These are phyloP conservation scores for Echiichthys vipera DNA, from an alignment of 2,797 vertebrate species.

Conservation along the genomic window DNA sequence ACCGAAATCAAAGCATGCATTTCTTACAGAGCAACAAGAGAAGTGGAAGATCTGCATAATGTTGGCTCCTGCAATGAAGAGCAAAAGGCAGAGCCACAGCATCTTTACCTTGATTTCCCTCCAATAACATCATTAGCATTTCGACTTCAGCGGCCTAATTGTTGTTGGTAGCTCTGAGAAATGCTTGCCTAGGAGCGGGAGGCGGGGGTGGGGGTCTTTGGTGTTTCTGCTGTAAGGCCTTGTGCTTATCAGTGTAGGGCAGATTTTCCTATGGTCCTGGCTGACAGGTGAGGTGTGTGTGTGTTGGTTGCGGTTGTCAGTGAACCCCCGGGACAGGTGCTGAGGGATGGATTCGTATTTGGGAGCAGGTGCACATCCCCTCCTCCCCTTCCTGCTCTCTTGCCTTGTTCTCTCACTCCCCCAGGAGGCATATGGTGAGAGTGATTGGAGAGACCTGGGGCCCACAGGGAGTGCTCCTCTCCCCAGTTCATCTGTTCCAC, in stretches of 20 bases:
- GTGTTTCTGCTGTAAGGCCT: constrained; percentile 58
- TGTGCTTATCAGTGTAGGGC: constrained; percentile 77
- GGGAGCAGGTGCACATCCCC: constrained; percentile 74
- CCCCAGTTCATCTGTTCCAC: constrained; percentile 80
- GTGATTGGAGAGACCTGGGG: constrained; percentile 75
- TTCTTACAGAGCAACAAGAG: constrained; percentile 40
- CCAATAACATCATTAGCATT: constrained; percentile 71
- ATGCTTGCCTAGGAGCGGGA: constrained; percentile 48
- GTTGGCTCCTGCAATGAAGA: constrained; percentile 48
- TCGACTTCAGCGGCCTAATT: constrained; percentile 72
- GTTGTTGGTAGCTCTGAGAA: constrained; percentile 60
- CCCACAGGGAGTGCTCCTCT: constrained; percentile 72
- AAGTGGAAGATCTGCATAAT: constrained; percentile 59
- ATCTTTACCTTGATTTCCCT: constrained; percentile 37
- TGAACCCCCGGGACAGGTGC: constrained; percentile 72
- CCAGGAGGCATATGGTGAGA: constrained; percentile 80
- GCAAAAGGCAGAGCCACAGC: constrained; percentile 39
- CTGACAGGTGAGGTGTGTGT: constrained; percentile 69
- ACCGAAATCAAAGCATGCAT: constrained; percentile 59
- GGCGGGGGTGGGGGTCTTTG: constrained; percentile 9
- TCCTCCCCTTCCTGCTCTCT: constrained; percentile 34
- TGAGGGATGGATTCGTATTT: constrained; percentile 74
- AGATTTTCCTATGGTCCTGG: constrained; percentile 69
- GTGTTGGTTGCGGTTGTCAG: constrained; percentile 56
- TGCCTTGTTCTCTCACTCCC: constrained; percentile 66